Percentiles rank a stretch among this genome's conserved stretches.
Evolutionary conservation across 2,888 invertebrate genomes (phyloP).

Genomic region (Bhutanitis thaidina): DNA sequence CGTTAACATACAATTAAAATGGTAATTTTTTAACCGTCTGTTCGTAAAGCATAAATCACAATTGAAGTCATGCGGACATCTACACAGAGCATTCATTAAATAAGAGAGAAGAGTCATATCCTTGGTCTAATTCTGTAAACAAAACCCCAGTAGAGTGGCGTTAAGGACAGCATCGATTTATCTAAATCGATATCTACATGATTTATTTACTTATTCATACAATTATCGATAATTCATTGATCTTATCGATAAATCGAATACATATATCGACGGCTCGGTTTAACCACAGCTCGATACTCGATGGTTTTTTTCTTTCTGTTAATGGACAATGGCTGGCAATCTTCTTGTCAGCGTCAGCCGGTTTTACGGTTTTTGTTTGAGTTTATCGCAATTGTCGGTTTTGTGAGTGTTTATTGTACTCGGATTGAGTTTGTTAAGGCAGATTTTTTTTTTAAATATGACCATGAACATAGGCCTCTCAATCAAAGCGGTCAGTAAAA

Average conservation of each 20-base stretch:
- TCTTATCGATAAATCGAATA: not conserved
- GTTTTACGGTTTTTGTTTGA: slow-evolving; percentile 3
- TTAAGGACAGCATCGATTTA: not conserved
- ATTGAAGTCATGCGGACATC: not conserved
- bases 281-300: not conserved
- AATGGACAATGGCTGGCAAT: not conserved
- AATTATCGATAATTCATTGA: slow-evolving; percentile 5
- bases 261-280: slow-evolving; percentile 1
- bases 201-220: not conserved
- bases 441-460: too few species aligned
- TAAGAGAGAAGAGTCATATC: too few species aligned
- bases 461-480: too few species aligned
- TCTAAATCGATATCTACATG: not conserved
- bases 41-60: not conserved
- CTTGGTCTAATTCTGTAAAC: too few species aligned
- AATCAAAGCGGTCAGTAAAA: too few species aligned
- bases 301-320: slow-evolving; percentile 6
- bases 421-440: not conserved
- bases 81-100: too few species aligned
- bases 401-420: slow-evolving; percentile 3
- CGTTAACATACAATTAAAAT: slow-evolving; percentile 38
- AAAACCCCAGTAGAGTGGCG: too few species aligned
- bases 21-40: slow-evolving; percentile 1
- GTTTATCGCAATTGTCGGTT: slow-evolving; percentile 5
- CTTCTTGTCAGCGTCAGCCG: slow-evolving; percentile 9